These are phyloP conservation scores for Drosophila parabipectinata DNA, from an alignment of 1,140 invertebrate genomes.

Conservation along the genomic window DNA sequence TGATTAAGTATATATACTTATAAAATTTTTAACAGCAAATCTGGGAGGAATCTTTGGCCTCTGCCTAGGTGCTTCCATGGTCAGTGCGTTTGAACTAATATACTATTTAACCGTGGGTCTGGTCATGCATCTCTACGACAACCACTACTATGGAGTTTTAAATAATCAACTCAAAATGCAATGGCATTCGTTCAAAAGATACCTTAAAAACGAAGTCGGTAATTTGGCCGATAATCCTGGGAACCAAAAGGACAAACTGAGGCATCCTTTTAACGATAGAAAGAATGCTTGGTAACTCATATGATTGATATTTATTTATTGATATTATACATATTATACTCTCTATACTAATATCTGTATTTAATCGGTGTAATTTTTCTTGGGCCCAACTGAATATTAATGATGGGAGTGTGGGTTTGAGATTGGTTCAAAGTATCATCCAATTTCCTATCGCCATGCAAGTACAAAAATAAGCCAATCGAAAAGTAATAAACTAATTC, in stretches of 20 bases:
- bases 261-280: conserved; percentile 52
- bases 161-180: conserved; percentile 15
- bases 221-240: conserved; percentile 21
- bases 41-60: conserved; percentile 83
- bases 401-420: conserved; percentile 1
- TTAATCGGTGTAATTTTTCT: conserved; percentile 61
- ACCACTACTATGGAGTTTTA: conserved; percentile 56
- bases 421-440: background rate
- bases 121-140: conserved; percentile 64
- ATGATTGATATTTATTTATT: background rate
- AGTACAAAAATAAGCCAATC: conserved; percentile 68
- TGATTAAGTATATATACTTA: background rate
- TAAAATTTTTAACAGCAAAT: conserved; percentile 50
- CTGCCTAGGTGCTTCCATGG: conserved; percentile 83
- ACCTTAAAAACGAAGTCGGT: conserved; percentile 52
- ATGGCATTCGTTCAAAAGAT: conserved; percentile 36
- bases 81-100: conserved; percentile 82
- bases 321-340: conserved; percentile 1
- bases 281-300: conserved; percentile 51
- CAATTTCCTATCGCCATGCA: conserved; percentile 20
- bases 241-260: conserved; percentile 16
- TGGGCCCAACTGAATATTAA: conserved; percentile 40
- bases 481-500: conserved; percentile 83
- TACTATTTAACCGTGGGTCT: conserved; percentile 81
- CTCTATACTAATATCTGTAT: conserved; percentile 16